phyloP scores from a whole-genome alignment of 2,797 vertebrate genomes.

The Xenentodon cancila region DNA sequence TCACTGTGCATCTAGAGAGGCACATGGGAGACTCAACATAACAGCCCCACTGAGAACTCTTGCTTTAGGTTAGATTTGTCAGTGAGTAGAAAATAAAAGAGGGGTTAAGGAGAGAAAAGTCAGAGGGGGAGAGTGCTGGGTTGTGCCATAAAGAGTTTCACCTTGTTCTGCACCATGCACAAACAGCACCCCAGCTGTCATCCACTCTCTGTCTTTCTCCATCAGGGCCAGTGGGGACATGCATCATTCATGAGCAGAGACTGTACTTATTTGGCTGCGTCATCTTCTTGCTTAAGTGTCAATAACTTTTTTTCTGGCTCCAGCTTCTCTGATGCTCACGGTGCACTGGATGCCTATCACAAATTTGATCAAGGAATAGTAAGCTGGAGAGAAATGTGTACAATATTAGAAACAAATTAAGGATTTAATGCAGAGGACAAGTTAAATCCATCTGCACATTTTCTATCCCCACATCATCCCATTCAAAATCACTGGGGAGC shows the following conservation, averaged over 20 bases:
- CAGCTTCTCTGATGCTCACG: slow-evolving; percentile 28
- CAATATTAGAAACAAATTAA: neutral
- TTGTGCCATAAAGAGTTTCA: slow-evolving; percentile 62
- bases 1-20: slow-evolving; percentile 51
- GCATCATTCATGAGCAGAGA: slow-evolving; percentile 79
- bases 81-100: slow-evolving; percentile 18
- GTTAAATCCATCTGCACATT: neutral
- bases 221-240: slow-evolving; percentile 61
- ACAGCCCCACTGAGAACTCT: slow-evolving; percentile 46
- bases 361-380: neutral
- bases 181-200: slow-evolving; percentile 72
- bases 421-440: neutral
- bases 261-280: slow-evolving; percentile 68
- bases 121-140: slow-evolving; percentile 16
- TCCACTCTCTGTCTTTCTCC: slow-evolving; percentile 63
- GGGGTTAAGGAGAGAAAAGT: slow-evolving; percentile 4
- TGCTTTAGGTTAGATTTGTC: slow-evolving; percentile 40
- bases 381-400: too few relatives aligned
- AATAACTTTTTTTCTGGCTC: slow-evolving; percentile 60
- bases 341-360: slow-evolving; percentile 18
- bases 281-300: slow-evolving; percentile 65
- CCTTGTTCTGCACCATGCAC: slow-evolving; percentile 82
- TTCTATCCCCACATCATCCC: neutral
- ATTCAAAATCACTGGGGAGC: neutral
- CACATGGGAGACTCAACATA: slow-evolving; percentile 38